These are phyloP conservation scores for Diarsia mendica DNA, from an alignment of 2,888 invertebrate genomes.

Conservation along the genomic window DNA sequence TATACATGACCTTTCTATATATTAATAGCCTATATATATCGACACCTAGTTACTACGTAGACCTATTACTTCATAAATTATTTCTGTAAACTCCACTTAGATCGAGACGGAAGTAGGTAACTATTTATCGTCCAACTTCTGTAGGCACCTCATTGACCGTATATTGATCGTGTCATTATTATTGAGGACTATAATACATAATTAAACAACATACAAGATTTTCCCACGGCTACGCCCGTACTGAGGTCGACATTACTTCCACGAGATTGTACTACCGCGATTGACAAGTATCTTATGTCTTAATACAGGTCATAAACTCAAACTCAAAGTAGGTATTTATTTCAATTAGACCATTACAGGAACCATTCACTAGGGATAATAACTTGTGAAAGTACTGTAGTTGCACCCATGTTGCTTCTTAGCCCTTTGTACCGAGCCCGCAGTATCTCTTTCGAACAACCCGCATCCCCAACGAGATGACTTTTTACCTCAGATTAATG, in stretches of 20 bases:
- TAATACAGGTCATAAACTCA: too few species aligned
- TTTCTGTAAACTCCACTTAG: neutral
- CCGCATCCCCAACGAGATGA: too few species aligned
- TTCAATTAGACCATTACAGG: too few species aligned
- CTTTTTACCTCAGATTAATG: too few species aligned
- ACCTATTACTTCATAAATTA: neutral
- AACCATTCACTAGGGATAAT: too few species aligned
- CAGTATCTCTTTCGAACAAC: too few species aligned
- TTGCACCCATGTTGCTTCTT: too few species aligned
- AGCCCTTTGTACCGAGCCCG: too few species aligned
- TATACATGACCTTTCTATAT: neutral
- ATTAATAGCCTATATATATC: neutral
- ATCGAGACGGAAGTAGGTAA: neutral
- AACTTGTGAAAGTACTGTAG: too few species aligned
- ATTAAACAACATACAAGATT: neutral
- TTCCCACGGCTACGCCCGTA: too few species aligned
- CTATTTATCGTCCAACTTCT: constrained; percentile 11
- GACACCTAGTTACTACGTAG: neutral
- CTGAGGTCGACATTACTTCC: neutral
- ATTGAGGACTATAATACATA: neutral
- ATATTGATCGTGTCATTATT: constrained; percentile 21
- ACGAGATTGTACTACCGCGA: neutral
- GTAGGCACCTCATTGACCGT: constrained; percentile 1
- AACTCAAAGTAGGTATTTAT: too few species aligned
- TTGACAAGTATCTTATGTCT: neutral